Percentiles rank a stretch among this genome's conserved stretches.
Evolutionary conservation across 2,113 vertebrate genomes (phyloP).

Genomic region (Macquaria australasica): DNA sequence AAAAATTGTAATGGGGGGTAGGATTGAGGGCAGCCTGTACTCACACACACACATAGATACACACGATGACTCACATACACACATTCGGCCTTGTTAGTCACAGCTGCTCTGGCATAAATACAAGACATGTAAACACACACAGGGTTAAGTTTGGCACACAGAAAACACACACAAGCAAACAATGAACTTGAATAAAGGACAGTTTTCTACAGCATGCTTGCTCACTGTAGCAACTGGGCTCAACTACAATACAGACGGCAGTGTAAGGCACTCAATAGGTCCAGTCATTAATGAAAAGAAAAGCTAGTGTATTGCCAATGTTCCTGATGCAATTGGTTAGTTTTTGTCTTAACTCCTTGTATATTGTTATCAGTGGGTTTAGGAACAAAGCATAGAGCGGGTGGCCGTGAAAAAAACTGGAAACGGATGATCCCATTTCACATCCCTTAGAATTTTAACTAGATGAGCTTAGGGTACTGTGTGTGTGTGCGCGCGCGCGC

Average conservation of each 20-base stretch:
- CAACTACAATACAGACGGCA: not conserved
- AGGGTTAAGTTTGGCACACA: not conserved
- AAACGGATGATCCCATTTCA: slow-evolving; percentile 68
- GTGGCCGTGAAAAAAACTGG: slow-evolving; percentile 42
- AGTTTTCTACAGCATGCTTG: not conserved
- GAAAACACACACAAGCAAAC: slow-evolving; percentile 1
- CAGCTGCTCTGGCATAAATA: slow-evolving; percentile 10
- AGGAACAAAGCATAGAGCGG: slow-evolving; percentile 27
- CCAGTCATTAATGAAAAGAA: not conserved
- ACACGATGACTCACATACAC: slow-evolving; percentile 26
- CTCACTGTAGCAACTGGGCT: slow-evolving; percentile 1
- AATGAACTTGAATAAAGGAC: not conserved
- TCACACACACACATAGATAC: slow-evolving; percentile 14
- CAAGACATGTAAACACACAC: slow-evolving; percentile 10
- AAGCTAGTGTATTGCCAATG: not conserved
- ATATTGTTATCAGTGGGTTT: slow-evolving; percentile 39
- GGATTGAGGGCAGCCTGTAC: slow-evolving; percentile 33
- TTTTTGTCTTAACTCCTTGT: slow-evolving; percentile 15
- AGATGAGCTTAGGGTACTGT: slow-evolving; percentile 49
- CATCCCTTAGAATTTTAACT: slow-evolving; percentile 64
- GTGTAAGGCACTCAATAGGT: not conserved
- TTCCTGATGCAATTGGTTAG: not conserved
- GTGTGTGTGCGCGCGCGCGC: slow-evolving; percentile 18
- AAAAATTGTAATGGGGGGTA: slow-evolving; percentile 20
- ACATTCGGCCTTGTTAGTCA: slow-evolving; percentile 27